Evolutionary conservation across 2,888 invertebrate genomes (phyloP).

Genomic region (Epinotia demarniana): DNA sequence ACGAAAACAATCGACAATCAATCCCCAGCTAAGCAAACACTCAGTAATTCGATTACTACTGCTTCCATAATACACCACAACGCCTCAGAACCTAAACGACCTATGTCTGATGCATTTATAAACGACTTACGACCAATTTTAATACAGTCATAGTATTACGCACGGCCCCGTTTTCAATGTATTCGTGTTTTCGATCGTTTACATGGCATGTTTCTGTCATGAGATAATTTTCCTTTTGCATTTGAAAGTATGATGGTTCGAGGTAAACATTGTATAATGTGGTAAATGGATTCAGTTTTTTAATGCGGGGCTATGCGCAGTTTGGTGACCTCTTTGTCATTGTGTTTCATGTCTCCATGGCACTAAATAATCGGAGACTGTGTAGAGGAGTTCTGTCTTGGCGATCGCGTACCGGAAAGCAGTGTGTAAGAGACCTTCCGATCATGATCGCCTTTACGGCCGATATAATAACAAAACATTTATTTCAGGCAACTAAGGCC

Average conservation of each 20-base stretch:
- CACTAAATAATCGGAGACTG: too few relatives aligned
- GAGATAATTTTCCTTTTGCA: constrained; percentile 23
- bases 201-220: constrained; percentile 32
- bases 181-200: constrained; percentile 6
- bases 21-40: constrained; percentile 29
- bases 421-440: too few relatives aligned
- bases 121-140: neutral
- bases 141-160: neutral
- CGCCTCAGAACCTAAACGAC: neutral
- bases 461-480: too few relatives aligned
- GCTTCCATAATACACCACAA: constrained; percentile 26
- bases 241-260: constrained; percentile 25
- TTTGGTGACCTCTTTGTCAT: constrained; percentile 16
- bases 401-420: too few relatives aligned
- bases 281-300: constrained; percentile 19
- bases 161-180: constrained; percentile 20
- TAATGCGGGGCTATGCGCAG: constrained; percentile 11
- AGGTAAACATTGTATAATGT: constrained; percentile 25
- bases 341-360: neutral
- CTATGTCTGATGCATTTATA: neutral
- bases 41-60: constrained; percentile 29
- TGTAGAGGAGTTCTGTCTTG: neutral
- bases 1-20: constrained; percentile 36
- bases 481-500: too few relatives aligned
- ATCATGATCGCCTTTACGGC: too few relatives aligned